These are phyloP conservation scores for Progne subis DNA, from an alignment of 2,113 vertebrate genomes.

Conservation along the genomic window DNA sequence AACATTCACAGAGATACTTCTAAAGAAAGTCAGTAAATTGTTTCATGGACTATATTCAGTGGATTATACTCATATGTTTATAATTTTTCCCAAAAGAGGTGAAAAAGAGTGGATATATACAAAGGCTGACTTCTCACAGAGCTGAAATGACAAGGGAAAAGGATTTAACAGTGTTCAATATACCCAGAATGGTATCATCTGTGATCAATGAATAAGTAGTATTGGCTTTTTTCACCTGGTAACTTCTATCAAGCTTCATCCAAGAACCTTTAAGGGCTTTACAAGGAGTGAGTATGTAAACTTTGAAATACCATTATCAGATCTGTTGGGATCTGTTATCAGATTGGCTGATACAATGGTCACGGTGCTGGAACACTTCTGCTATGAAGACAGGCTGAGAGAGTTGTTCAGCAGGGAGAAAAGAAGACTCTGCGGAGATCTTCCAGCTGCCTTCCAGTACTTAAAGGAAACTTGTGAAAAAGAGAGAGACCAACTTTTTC, in stretches of 20 bases:
- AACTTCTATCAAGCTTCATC: background rate
- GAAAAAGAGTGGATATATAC: background rate
- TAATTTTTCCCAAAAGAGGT: constrained; percentile 17
- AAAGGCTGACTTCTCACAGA: background rate
- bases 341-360: background rate
- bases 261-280: background rate
- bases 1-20: constrained; percentile 7
- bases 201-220: background rate
- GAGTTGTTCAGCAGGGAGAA: background rate
- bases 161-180: background rate
- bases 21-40: constrained; percentile 23
- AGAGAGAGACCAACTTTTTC: background rate
- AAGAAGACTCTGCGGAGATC: background rate
- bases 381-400: background rate
- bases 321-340: background rate
- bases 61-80: constrained; percentile 11
- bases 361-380: background rate
- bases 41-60: background rate
- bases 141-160: background rate
- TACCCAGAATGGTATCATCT: background rate
- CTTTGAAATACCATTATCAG: background rate
- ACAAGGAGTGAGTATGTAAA: background rate
- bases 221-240: background rate
- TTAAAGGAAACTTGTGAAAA: background rate
- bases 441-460: background rate